A percentile compares a stretch with the other conserved stretches of the same genome.
Conservation (phyloP, 2,797 vertebrate species). For the Eulemur rubriventer region DNA sequence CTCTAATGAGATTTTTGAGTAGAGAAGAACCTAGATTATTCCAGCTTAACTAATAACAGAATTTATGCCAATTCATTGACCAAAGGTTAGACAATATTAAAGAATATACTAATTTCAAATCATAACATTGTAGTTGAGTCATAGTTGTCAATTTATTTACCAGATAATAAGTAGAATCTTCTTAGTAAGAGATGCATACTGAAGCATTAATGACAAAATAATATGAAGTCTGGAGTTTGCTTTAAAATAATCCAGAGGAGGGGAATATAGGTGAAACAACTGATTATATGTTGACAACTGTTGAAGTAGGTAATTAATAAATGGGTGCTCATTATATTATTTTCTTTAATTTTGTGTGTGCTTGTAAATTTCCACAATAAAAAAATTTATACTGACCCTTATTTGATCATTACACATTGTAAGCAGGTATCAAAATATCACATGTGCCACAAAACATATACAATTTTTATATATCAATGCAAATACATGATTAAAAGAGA, state of each 20-base stretch:
- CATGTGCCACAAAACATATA: not conserved
- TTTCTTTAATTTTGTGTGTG: not conserved
- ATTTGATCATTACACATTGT: not conserved
- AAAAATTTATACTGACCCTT: not conserved
- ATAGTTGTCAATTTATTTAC: not conserved
- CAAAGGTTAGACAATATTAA: not conserved
- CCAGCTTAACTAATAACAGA: not conserved
- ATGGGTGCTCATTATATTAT: not conserved
- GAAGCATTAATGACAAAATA: not conserved
- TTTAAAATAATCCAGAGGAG: not conserved
- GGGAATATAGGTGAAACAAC: not conserved
- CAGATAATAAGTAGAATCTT: not conserved
- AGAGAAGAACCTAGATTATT: not conserved
- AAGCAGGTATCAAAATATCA: not conserved
- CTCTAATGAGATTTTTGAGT: not conserved
- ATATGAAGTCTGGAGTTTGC: not conserved
- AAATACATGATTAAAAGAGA: not conserved
- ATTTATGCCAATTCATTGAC: not conserved
- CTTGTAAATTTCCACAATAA: not conserved
- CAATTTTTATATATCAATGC: not conserved
- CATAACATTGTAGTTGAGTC: not conserved
- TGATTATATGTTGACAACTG: not conserved
- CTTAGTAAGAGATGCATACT: not conserved
- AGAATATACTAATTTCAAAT: not conserved
- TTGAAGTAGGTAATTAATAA: not conserved